phyloP scores from a whole-genome alignment of 2,113 vertebrate species.

The Micronycteris hirsuta region DNA sequence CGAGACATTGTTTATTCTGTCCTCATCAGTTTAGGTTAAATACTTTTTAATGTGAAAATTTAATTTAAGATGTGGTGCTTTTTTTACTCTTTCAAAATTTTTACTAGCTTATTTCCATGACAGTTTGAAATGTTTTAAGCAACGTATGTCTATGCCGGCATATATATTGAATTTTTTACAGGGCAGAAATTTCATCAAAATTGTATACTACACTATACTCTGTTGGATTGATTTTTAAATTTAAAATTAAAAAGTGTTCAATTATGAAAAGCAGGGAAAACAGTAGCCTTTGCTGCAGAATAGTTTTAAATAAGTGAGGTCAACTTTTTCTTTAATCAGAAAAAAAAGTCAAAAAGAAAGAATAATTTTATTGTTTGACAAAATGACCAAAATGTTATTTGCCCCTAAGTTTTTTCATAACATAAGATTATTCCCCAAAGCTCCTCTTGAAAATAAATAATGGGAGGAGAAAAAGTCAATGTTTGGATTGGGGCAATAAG shows the following conservation, averaged over 20 bases:
- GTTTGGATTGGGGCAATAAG: neutral
- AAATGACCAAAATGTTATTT: conserved; percentile 10
- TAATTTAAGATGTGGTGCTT: neutral
- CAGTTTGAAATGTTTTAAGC: neutral
- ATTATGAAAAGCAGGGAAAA: neutral
- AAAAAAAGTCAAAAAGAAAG: neutral
- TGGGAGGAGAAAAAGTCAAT: neutral
- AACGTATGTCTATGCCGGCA: neutral
- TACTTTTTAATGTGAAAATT: neutral
- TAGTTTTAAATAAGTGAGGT: neutral
- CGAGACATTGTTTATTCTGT: neutral
- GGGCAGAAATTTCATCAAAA: neutral
- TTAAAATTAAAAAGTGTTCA: neutral
- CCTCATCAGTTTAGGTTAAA: neutral
- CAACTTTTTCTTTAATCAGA: neutral
- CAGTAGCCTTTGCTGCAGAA: neutral
- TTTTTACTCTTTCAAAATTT: neutral
- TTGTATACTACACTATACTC: neutral
- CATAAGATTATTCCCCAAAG: neutral
- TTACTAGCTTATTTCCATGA: neutral
- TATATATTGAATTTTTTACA: neutral
- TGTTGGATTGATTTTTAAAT: neutral
- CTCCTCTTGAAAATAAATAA: conserved; percentile 32
- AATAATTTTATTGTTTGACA: conserved; percentile 25
- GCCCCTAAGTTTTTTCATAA: neutral